Conservation (phyloP, 2,113 vertebrate genomes). For the Ochotona princeps region DNA sequence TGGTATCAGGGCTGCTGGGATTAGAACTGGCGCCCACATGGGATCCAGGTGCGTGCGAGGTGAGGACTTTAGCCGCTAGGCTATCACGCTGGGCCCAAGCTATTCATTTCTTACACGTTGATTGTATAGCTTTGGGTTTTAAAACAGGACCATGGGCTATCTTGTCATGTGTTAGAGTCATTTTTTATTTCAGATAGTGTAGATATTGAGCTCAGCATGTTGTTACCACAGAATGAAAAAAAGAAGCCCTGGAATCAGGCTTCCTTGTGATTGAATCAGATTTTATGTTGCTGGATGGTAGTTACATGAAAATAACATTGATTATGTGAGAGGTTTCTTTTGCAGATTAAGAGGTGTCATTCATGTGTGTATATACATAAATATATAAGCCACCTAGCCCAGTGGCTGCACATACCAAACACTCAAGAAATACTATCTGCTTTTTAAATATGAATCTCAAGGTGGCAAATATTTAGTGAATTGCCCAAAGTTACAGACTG, state of each 20-base stretch:
- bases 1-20: neutral
- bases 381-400: neutral
- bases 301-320: slow-evolving; percentile 24
- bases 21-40: too few species aligned
- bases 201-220: neutral
- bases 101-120: neutral
- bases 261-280: neutral
- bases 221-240: neutral
- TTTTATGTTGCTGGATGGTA: neutral
- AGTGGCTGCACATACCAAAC: neutral
- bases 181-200: neutral
- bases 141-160: neutral
- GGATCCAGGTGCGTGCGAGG: too few species aligned
- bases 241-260: neutral
- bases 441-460: neutral
- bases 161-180: neutral
- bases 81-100: too few species aligned
- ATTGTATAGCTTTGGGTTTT: neutral
- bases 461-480: neutral
- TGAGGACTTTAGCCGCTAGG: too few species aligned
- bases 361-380: too few species aligned
- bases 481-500: neutral
- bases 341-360: slow-evolving; percentile 23
- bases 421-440: neutral
- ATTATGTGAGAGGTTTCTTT: slow-evolving; percentile 13